phyloP scores from a whole-genome alignment of 92 coral and sea anemone genomes.

The Anthopleura xanthogrammica region DNA sequence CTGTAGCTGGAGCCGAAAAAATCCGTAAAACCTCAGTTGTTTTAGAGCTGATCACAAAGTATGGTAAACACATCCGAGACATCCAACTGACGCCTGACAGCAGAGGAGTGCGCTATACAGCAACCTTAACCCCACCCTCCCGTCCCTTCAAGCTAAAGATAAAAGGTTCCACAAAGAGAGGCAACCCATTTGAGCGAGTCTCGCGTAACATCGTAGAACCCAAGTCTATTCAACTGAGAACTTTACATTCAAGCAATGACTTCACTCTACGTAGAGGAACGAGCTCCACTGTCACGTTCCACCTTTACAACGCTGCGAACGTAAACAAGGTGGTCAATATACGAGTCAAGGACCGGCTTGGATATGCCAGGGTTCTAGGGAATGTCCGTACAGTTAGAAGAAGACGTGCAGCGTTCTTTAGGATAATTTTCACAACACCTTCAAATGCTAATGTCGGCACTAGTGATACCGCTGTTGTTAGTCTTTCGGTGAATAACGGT shows the following conservation, averaged over 20 bases:
- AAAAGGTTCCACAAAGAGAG: constrained; percentile 63
- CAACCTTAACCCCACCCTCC: constrained; percentile 57
- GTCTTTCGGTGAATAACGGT: constrained; percentile 6
- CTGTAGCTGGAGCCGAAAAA: constrained; percentile 72
- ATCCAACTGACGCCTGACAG: constrained; percentile 52
- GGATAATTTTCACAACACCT: constrained; percentile 13
- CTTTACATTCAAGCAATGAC: constrained; percentile 45
- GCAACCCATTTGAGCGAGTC: constrained; percentile 63
- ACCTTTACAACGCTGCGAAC: constrained; percentile 41
- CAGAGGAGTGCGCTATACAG: constrained; percentile 57
- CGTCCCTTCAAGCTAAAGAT: constrained; percentile 67
- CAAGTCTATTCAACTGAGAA: constrained; percentile 56
- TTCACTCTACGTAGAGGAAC: constrained; percentile 67
- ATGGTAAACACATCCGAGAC: constrained; percentile 59
- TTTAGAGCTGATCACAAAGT: constrained; percentile 64
- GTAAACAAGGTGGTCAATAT: not conserved
- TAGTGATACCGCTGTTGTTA: constrained; percentile 22
- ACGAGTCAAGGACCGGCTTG: constrained; percentile 47
- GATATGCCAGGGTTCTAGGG: constrained; percentile 11
- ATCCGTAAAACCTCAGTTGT: constrained; percentile 52
- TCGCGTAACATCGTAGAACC: constrained; percentile 72
- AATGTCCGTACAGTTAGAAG: constrained; percentile 11
- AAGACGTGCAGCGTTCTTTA: constrained; percentile 7
- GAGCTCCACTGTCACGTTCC: constrained; percentile 42
- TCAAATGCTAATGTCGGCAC: constrained; percentile 1